phyloP scores from a whole-genome alignment of 2,113 vertebrate genomes.

The Hippolais icterina region DNA sequence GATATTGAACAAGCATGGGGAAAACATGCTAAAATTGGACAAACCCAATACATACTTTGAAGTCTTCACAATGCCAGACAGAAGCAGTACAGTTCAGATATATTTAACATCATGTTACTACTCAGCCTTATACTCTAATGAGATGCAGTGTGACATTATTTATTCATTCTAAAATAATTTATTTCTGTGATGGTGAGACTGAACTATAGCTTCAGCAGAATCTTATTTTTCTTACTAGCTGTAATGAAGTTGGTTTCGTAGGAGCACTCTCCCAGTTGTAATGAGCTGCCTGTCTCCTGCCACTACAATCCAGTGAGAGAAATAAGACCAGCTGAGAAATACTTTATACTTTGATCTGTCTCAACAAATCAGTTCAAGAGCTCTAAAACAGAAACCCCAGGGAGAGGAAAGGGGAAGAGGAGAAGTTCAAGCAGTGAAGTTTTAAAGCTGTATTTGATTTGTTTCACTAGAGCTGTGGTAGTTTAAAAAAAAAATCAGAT shows the following conservation, averaged over 20 bases:
- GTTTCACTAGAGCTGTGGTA: not conserved
- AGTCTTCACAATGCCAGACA: not conserved
- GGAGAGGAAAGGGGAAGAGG: not conserved
- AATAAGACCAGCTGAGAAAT: conserved; percentile 48
- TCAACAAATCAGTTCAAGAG: conserved; percentile 59
- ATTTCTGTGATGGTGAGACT: not conserved
- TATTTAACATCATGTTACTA: not conserved
- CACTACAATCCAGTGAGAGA: conserved; percentile 29
- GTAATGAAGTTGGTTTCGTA: conserved; percentile 5
- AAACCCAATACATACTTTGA: not conserved
- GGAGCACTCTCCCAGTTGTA: not conserved
- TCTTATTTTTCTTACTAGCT: conserved; percentile 6
- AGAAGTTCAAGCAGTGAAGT: conserved; percentile 13
- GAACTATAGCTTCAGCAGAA: not conserved
- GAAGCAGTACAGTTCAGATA: not conserved
- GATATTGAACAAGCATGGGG: not conserved
- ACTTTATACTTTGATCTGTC: conserved; percentile 57
- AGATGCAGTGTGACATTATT: not conserved
- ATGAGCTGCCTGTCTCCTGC: conserved; percentile 36
- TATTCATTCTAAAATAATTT: conserved; percentile 37
- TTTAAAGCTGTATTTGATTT: conserved; percentile 55
- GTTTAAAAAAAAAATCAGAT: not conserved
- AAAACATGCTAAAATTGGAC: not conserved
- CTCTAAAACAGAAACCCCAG: conserved; percentile 43
- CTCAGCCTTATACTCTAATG: not conserved